phyloP scores from a whole-genome alignment of 2,888 invertebrate genomes.

The Oligia fasciuncula region DNA sequence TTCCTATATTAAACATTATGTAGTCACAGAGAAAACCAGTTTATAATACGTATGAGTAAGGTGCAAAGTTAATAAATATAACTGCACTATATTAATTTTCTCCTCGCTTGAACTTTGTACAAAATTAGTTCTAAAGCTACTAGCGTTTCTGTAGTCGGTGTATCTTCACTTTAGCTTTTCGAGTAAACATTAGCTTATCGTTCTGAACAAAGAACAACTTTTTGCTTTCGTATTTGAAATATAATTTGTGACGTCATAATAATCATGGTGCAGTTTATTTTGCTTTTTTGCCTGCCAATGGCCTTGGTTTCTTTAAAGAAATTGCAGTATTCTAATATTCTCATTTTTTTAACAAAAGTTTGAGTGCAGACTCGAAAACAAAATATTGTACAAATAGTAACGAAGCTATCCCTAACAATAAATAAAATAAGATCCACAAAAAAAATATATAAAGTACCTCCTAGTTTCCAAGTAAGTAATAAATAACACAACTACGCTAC shows the following conservation, averaged over 20 bases:
- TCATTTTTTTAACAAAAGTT: too few relatives aligned
- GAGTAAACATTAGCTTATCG: slow-evolving; percentile 10
- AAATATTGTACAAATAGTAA: too few relatives aligned
- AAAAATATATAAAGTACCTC: not conserved
- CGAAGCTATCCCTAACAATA: too few relatives aligned
- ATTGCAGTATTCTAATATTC: not conserved
- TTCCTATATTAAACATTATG: slow-evolving; percentile 1
- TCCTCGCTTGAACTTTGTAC: slow-evolving; percentile 31
- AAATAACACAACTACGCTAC: not conserved
- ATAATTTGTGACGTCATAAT: not conserved
- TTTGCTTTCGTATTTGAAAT: not conserved
- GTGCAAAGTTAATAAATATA: slow-evolving; percentile 40
- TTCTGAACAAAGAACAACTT: slow-evolving; percentile 16
- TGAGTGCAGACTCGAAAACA: too few relatives aligned
- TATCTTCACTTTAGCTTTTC: slow-evolving; percentile 23
- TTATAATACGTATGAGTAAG: slow-evolving; percentile 30
- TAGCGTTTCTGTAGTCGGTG: slow-evolving; percentile 20
- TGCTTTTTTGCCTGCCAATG: not conserved
- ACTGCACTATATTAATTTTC: slow-evolving; percentile 55
- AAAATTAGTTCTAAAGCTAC: slow-evolving; percentile 56
- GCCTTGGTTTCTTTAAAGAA: not conserved
- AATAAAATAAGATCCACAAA: too few relatives aligned
- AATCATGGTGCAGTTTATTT: too few relatives aligned
- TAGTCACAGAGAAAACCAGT: slow-evolving; percentile 8
- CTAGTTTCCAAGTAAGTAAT: not conserved